phyloP scores from a whole-genome alignment of 2,113 vertebrate species.

The Pomatostomus ruficeps region DNA sequence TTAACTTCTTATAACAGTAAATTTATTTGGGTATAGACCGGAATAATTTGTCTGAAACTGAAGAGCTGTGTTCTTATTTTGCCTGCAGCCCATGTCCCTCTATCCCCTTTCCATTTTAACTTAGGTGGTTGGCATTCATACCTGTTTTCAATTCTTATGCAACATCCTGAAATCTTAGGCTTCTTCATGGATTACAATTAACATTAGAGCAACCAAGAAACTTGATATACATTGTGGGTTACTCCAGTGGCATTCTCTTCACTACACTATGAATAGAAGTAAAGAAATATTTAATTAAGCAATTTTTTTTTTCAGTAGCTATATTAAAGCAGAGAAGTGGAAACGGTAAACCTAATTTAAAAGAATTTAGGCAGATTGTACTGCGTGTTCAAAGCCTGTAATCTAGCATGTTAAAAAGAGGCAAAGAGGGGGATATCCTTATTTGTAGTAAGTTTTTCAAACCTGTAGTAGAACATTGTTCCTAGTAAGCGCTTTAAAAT shows the following conservation, averaged over 20 bases:
- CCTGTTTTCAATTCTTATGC: fast-evolving
- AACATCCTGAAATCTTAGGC: background rate
- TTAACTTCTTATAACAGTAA: background rate
- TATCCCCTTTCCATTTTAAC: background rate
- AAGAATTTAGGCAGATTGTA: background rate
- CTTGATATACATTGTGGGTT: background rate
- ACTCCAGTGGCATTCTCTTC: background rate
- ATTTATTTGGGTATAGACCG: background rate
- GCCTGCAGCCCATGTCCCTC: background rate
- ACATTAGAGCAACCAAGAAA: background rate
- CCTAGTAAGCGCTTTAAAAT: background rate
- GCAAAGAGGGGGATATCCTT: background rate
- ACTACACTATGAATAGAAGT: background rate
- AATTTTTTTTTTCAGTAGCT: background rate
- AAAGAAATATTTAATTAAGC: background rate
- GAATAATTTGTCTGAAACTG: background rate
- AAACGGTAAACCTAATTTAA: background rate
- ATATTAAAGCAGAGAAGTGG: background rate
- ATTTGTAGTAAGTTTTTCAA: background rate
- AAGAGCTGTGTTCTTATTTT: background rate
- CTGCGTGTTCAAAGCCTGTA: background rate
- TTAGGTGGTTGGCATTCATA: background rate
- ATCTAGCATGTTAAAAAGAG: background rate
- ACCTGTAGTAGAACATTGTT: background rate
- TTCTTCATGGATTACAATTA: background rate